Base-by-base conservation (phyloP, 2,113 vertebrate species). In the Spea multiplicata region DNA sequence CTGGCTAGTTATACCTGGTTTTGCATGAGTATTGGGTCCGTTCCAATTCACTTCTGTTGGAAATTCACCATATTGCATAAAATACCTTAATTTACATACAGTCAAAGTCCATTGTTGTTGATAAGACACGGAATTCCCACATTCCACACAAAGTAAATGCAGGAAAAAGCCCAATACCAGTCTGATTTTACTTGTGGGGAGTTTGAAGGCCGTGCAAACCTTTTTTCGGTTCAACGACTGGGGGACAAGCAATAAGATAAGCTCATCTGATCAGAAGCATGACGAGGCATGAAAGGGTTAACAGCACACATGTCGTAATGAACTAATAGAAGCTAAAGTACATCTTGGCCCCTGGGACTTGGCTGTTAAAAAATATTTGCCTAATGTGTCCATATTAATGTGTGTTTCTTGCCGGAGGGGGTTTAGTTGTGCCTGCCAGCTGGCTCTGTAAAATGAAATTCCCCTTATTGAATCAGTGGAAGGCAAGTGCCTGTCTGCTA, bases 361-460 rank as follows among this genome's bases (percentile, higher is more conserved):
- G 66, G 71, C 62, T 17, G 78, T 61, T 74, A 61, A 48, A 66
- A 59, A 74, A 80, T 80, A 80, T 80, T 80, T 74, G 78, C 78
- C 78, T 80, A 80, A 74, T 80, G 78, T 68, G 64, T 73, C 71
- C 52, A 68, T 80, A 80, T 80, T 73, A 55, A 66, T 73, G 77
- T 79, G 66, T 74, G 47, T 73, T 65, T 81, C 0, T 66, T 49
- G 57, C 3, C 66, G 64, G 75, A 71, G 85, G 87, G 83, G 14
- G 74, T 86, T 88, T 87, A 88, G 87, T 82, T 69, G 85, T 92
- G 91, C 90, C 87, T 88, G 85, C 92, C 90, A 93, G 91, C 91
- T 89, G 88, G 89, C 92, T 6, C 45, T 68, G 16, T 66, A n/a
- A 79, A 72, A 78, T 88, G 79, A 84, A 78, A 86, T 89, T 89